These are phyloP conservation scores for Chelonus formosanus DNA, from an alignment of 2,888 invertebrate genomes.

Conservation along the genomic window DNA sequence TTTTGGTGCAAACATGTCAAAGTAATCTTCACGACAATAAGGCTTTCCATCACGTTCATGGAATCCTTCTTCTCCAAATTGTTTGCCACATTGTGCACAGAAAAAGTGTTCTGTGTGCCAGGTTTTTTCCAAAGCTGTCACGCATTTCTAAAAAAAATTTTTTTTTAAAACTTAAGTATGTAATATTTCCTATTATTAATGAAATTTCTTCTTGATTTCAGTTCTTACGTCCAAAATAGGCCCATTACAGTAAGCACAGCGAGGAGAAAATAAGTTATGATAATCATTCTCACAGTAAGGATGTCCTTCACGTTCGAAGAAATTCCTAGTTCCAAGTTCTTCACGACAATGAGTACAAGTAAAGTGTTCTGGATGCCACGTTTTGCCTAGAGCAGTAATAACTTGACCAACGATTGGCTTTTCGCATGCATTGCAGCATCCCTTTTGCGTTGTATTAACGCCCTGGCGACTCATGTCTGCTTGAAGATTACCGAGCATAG, in stretches of 20 bases:
- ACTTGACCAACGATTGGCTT: slow-evolving; percentile 97
- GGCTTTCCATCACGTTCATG: slow-evolving; percentile 96
- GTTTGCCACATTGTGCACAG: slow-evolving; percentile 96
- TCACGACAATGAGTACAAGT: slow-evolving; percentile 97
- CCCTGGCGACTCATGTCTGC: slow-evolving; percentile 99
- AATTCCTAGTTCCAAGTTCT: slow-evolving; percentile 96
- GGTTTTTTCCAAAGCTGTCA: slow-evolving; percentile 95
- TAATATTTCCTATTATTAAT: background rate
- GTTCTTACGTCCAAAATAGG: slow-evolving; percentile 94
- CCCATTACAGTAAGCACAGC: slow-evolving; percentile 98
- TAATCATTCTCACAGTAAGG: slow-evolving; percentile 99
- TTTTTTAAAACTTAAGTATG: background rate
- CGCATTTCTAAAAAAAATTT: slow-evolving; percentile 85
- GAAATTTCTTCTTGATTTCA: slow-evolving; percentile 1
- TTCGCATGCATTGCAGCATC: slow-evolving; percentile 98
- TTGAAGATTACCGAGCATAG: slow-evolving; percentile 93
- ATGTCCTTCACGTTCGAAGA: slow-evolving; percentile 96
- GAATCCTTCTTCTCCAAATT: slow-evolving; percentile 97
- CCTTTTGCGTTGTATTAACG: slow-evolving; percentile 98
- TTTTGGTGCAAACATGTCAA: slow-evolving; percentile 97
- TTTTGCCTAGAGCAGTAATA: slow-evolving; percentile 95
- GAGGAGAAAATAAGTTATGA: slow-evolving; percentile 97
- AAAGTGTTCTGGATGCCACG: slow-evolving; percentile 99
- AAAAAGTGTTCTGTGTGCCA: slow-evolving; percentile 99
- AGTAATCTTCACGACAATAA: slow-evolving; percentile 95